These are phyloP conservation scores for Myiotriccus ornatus DNA, from an alignment of 2,797 vertebrate species.

Conservation along the genomic window DNA sequence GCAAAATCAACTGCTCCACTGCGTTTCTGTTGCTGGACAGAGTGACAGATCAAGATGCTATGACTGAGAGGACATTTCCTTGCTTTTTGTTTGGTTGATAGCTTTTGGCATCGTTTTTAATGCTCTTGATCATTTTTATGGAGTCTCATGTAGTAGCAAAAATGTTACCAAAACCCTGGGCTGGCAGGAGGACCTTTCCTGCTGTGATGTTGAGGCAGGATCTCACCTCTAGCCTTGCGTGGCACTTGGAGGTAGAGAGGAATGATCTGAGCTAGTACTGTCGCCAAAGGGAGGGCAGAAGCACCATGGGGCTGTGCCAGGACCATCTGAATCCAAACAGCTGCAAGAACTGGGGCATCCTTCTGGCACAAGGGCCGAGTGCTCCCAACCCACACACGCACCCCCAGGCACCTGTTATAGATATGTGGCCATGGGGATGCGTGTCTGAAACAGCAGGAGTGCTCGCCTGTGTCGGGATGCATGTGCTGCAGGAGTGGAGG, in stretches of 20 bases:
- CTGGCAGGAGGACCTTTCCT: not conserved
- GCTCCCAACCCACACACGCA: not conserved
- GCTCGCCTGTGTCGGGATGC: fast-evolving
- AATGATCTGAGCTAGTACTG: not conserved
- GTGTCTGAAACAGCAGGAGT: not conserved
- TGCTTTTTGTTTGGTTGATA: not conserved
- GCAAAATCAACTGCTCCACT: not conserved
- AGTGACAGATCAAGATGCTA: not conserved
- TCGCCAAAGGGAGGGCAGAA: not conserved
- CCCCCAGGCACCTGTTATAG: not conserved
- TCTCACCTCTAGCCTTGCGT: not conserved
- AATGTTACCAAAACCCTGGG: not conserved
- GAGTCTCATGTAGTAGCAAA: not conserved
- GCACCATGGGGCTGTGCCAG: not conserved
- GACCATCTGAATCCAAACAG: not conserved
- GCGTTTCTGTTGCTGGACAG: not conserved
- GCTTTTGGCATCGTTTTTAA: not conserved
- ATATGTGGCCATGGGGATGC: not conserved
- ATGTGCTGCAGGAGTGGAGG: not conserved
- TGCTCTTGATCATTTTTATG: not conserved
- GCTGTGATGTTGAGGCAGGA: not conserved
- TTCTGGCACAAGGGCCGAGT: not conserved
- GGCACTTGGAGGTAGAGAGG: not conserved
- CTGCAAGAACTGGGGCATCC: not conserved
- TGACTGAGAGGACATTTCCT: not conserved